These are phyloP conservation scores for Ornithorhynchus anatinus DNA, from an alignment of 2,113 vertebrate species.

Conservation along the genomic window DNA sequence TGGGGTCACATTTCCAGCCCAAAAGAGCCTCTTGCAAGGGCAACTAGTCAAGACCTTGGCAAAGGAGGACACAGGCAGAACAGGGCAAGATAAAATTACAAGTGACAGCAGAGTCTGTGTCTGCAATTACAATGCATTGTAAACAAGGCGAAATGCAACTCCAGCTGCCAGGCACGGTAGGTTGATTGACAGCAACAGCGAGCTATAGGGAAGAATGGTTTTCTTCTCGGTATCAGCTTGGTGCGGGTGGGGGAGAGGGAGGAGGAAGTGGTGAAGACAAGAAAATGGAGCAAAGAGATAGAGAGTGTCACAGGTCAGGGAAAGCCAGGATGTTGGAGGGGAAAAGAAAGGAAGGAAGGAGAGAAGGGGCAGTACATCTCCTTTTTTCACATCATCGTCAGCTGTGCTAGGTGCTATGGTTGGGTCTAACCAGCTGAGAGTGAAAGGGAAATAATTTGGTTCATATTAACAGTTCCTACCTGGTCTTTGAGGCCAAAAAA, in stretches of 20 bases:
- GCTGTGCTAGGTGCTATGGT: no score
- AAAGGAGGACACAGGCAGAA: slow-evolving; percentile 26
- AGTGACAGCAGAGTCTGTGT: slow-evolving; percentile 60
- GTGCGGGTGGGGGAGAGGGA: neutral
- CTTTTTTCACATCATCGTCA: no score
- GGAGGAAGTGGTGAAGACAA: neutral
- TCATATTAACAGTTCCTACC: no score
- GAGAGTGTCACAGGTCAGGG: neutral
- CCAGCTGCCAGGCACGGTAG: slow-evolving; percentile 40
- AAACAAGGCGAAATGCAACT: slow-evolving; percentile 55
- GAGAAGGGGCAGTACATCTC: no score
- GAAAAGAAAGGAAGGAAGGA: neutral
- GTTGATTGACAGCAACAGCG: slow-evolving; percentile 34
- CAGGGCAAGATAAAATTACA: slow-evolving; percentile 67
- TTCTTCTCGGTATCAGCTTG: neutral
- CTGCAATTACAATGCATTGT: slow-evolving; percentile 71
- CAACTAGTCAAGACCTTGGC: slow-evolving; percentile 53
- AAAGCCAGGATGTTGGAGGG: neutral
- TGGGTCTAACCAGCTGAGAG: no score
- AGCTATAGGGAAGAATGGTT: neutral
- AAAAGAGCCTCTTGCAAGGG: slow-evolving; percentile 33
- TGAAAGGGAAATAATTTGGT: no score
- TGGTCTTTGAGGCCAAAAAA: no score
- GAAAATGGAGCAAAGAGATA: neutral
- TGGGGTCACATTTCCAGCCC: slow-evolving; percentile 23